Evolutionary conservation across 1,140 invertebrate genomes (phyloP), one percentile per base, ranked within the genome.

Genomic region (Drosophila micromelanica): DNA sequence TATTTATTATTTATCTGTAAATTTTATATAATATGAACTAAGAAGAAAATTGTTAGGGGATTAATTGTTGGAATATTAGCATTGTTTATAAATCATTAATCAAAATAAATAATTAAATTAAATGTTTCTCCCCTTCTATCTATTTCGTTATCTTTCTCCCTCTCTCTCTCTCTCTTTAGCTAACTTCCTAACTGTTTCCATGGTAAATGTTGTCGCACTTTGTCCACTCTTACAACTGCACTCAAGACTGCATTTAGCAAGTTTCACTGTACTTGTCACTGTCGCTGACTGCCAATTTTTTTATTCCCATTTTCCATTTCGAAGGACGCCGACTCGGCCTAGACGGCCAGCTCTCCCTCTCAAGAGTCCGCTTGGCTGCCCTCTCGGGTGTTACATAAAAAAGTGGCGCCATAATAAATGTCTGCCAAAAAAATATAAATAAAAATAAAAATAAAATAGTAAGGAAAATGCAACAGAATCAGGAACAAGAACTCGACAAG

Each of bases 221-320:
- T 32, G 23, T 35, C 35, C 43, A 61, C 30, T 69, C 43, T 46
- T 37, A 27, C 27, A 52, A 35, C 46, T 43, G 56, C 42, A 38
- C 48, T 70, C 20, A 46, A 57, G 62, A 57, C 54, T 65, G 57
- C 62, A 72, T 57, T 72, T 67, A 43, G 38, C 52, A 65, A 46
- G 62, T 45, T 65, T 48, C 59, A 74, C 76, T 85, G 80, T 68
- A 59, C 62, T 65, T 55, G 35, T 46, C 69, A 15, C 48, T 72
- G 45, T 43, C 45, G 37, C 35, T 40, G 52, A 9, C 35, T 59
- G 27, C 57, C 30, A 2, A 64, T 60, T 32, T 46, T 69, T 40
- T 12, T 45, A 17, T 23, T 11, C 12, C 20, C 15, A 17, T 45
- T 20, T 45, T 45, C n/a, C n/a, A n/a, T n/a, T n/a, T 82, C 54